Evolutionary conservation across 2,888 invertebrate genomes (phyloP).

Genomic region (Gymnoscelis rufifasciata): DNA sequence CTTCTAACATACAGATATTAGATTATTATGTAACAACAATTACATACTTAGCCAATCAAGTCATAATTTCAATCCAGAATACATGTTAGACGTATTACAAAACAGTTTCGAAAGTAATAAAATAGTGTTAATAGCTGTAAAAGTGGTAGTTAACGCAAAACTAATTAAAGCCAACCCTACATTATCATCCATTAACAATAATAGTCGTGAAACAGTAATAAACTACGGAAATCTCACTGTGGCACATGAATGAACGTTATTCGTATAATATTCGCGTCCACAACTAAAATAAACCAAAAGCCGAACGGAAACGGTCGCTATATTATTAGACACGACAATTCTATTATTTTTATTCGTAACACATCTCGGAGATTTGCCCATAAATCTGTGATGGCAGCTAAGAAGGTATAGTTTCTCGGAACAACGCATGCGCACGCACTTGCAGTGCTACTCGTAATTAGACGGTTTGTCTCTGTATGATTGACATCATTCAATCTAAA

Average conservation of each 20-base stretch:
- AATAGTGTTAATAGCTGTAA: constrained; percentile 49
- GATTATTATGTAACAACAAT: constrained; percentile 30
- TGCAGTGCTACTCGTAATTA: constrained; percentile 44
- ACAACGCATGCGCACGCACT: constrained; percentile 54
- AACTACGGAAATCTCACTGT: constrained; percentile 48
- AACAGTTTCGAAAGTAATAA: constrained; percentile 47
- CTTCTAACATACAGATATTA: constrained; percentile 24
- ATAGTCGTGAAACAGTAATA: constrained; percentile 42
- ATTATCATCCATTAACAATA: constrained; percentile 55
- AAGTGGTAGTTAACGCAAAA: constrained; percentile 46
- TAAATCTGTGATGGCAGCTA: constrained; percentile 65
- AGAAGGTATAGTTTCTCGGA: constrained; percentile 60
- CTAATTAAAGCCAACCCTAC: constrained; percentile 50
- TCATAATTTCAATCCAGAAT: constrained; percentile 27
- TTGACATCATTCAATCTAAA: constrained; percentile 7
- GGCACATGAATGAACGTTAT: constrained; percentile 60
- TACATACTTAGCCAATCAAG: constrained; percentile 32
- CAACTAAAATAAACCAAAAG: constrained; percentile 73
- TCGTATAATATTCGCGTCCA: constrained; percentile 72
- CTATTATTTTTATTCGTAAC: constrained; percentile 79
- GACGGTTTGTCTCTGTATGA: constrained; percentile 8
- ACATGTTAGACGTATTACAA: constrained; percentile 35
- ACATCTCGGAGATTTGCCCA: constrained; percentile 71
- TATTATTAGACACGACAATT: constrained; percentile 78
- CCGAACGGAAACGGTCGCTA: constrained; percentile 74